Percentiles rank a stretch among this genome's conserved stretches.
These are phyloP conservation scores for Irena cyanogastra DNA, from an alignment of 2,113 vertebrate genomes.

Conservation along the genomic window DNA sequence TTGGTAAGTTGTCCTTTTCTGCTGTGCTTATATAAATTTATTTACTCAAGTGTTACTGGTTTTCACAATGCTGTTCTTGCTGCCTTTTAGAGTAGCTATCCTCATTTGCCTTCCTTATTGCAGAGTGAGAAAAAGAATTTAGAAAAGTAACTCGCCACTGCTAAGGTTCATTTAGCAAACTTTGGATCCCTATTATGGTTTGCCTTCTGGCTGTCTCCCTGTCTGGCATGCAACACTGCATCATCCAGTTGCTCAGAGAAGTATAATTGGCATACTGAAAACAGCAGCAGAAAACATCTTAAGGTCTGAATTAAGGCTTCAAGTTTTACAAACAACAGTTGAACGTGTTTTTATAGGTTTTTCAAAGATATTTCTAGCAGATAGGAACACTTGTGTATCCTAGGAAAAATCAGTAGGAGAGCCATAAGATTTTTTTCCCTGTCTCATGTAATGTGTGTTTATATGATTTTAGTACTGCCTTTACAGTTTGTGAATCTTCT, in stretches of 20 bases:
- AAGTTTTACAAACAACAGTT: neutral
- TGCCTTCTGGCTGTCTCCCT: neutral
- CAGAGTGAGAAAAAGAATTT: neutral
- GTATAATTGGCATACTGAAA: neutral
- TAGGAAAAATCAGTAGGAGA: neutral
- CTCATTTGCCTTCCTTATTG: neutral
- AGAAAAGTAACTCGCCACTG: neutral
- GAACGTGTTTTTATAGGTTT: neutral
- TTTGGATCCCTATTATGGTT: neutral
- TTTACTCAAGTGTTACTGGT: neutral
- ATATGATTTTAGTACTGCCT: neutral
- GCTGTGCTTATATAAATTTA: neutral
- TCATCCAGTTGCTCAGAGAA: neutral
- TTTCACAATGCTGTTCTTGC: neutral
- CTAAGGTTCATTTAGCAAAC: neutral
- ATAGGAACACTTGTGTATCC: neutral
- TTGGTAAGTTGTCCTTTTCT: neutral
- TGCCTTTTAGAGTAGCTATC: neutral
- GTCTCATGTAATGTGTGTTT: neutral
- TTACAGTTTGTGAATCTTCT: neutral
- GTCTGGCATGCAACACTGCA: neutral
- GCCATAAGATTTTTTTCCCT: neutral
- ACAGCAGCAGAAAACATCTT: neutral
- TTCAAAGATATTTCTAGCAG: neutral
- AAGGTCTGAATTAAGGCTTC: neutral